Conservation (phyloP, 2,113 vertebrate species). For the Pachyramphus minor region DNA sequence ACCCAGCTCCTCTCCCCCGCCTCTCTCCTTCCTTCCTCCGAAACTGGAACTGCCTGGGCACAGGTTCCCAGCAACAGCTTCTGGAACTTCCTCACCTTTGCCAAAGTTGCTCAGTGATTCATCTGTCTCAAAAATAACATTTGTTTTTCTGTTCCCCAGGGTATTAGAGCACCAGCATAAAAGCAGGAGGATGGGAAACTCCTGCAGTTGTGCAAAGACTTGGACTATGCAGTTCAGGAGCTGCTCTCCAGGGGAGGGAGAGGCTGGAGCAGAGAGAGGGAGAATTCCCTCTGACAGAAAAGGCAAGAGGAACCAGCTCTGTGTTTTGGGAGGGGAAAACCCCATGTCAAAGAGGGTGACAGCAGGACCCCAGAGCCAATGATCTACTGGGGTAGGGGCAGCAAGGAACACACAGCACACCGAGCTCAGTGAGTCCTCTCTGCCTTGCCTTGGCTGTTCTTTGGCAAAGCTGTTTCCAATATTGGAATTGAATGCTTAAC, state of each 20-base stretch:
- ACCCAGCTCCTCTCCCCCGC: not conserved
- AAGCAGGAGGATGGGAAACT: not conserved
- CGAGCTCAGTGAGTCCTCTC: not conserved
- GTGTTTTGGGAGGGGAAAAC: not conserved
- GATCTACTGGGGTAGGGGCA: not conserved
- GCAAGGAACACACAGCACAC: not conserved
- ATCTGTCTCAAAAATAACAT: not conserved
- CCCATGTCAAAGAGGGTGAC: too few relatives aligned
- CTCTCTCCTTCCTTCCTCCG: rapidly evolving
- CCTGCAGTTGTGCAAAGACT: not conserved
- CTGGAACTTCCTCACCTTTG: not conserved
- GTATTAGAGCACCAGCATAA: not conserved
- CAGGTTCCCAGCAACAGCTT: not conserved
- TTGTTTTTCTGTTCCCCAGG: not conserved
- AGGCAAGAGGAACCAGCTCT: rapidly evolving
- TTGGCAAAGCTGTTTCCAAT: slow-evolving; percentile 44
- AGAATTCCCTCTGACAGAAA: not conserved
- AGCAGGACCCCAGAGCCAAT: not conserved
- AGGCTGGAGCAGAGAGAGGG: not conserved
- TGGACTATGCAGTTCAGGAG: not conserved
- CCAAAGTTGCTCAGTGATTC: not conserved
- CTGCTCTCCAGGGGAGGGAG: not conserved
- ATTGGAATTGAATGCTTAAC: slow-evolving; percentile 35
- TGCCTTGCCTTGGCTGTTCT: not conserved
- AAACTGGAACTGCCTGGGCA: not conserved